Base-by-base conservation (phyloP, 2,888 invertebrate species). In the Fragum whitleyi region DNA sequence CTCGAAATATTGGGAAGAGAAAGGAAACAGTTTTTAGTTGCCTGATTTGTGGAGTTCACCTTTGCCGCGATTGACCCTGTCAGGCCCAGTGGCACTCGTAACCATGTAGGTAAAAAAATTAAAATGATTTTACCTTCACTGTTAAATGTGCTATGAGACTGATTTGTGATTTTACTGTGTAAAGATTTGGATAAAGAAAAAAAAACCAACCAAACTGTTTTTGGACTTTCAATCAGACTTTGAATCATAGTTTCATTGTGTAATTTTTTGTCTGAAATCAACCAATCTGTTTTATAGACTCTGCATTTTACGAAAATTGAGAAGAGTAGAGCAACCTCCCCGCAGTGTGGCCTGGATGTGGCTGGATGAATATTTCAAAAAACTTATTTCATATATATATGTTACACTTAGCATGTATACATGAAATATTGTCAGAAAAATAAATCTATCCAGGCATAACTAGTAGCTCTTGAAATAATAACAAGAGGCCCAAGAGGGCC, bases 21-120 rank as follows among this genome's bases (percentile, higher is more conserved):
- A 67, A 47, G 21, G 67, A 68, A 29, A 74, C 68, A 29, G 57
- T 74, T 3, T 74, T 36, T 19, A 68, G 74, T 5, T 74, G 68
- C 32, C 9, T 9, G 14, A 6, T 68, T 1, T 68, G 74, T 59
- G 39, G 47, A 2, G 65, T 74, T 6, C 74, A 62, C 23, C 55
- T 74, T 11, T 74, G 74, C 32, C 62, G 55, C 7, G 65, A 74
- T 32, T 29, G 32, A 19, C 26, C 26, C 7, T 26, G 26, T 57
- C 57, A 57, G 6, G 47, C 47, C 14, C 47, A 47, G 47, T 47
- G 47, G 47, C 47, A 47, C 16, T 47, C 47, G 3, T 23, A 26
- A 6, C 26, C 26, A 9, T 26, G 26, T 5, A 9, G 7, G 9
- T 11, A 14, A 53, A 57, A 57, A 26, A 11, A 57, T 23, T 6